Evolutionary conservation across 1,140 invertebrate species (phyloP).

Genomic region (Drosophila eugracilis): DNA sequence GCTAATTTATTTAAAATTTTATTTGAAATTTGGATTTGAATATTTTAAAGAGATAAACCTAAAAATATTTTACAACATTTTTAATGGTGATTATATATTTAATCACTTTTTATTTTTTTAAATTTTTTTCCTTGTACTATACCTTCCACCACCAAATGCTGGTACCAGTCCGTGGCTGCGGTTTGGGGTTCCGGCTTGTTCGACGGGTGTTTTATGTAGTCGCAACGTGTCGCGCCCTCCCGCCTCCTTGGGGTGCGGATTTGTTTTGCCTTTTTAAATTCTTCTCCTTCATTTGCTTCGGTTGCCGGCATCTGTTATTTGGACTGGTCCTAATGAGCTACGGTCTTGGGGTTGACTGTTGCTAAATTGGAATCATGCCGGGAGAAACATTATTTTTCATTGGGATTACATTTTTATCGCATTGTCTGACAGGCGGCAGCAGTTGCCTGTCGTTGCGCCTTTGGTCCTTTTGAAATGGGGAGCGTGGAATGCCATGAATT

Average conservation of each 20-base stretch:
- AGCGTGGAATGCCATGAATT: constrained; percentile 29
- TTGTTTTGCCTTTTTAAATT: constrained; percentile 84
- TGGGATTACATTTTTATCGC: constrained; percentile 84
- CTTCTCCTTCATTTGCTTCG: constrained; percentile 81
- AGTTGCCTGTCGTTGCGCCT: constrained; percentile 59
- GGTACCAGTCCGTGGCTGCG: constrained; percentile 44
- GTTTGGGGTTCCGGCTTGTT: constrained; percentile 55
- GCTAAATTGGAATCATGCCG: constrained; percentile 78
- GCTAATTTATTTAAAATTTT: too few relatives aligned
- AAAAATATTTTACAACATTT: too few relatives aligned
- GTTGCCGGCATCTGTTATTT: constrained; percentile 47
- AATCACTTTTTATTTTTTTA: too few relatives aligned
- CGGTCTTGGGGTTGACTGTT: constrained; percentile 52
- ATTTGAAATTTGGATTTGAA: too few relatives aligned
- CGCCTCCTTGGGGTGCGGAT: constrained; percentile 52
- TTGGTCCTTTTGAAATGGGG: neutral
- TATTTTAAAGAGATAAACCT: too few relatives aligned
- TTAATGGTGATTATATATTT: too few relatives aligned
- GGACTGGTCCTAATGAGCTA: constrained; percentile 62
- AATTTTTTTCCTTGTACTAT: constrained; percentile 2
- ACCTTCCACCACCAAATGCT: constrained; percentile 18
- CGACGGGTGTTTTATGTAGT: constrained; percentile 78
- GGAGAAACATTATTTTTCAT: constrained; percentile 81
- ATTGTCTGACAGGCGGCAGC: constrained; percentile 77
- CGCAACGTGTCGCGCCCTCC: constrained; percentile 59